A percentile compares a stretch with the other conserved stretches of the same genome.
phyloP scores from a whole-genome alignment of 2,888 invertebrate species.

The Pyrrhosoma nymphula region DNA sequence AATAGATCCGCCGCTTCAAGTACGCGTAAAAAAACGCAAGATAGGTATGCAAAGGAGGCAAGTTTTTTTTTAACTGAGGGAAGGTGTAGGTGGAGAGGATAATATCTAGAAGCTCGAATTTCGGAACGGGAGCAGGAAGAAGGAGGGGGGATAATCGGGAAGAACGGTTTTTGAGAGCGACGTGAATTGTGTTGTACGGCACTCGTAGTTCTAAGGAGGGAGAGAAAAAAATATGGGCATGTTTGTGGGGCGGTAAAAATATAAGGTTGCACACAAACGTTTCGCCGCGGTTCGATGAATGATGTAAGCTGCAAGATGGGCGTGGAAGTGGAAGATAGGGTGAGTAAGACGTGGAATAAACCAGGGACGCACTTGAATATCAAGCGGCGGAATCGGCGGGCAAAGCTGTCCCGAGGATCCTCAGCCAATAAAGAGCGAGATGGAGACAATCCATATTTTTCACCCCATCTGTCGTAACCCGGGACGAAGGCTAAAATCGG shows the following conservation, averaged over 20 bases:
- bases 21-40: background rate
- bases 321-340: background rate
- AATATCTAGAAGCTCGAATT: background rate
- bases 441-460: constrained; percentile 22
- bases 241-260: background rate
- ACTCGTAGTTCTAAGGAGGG: background rate
- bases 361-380: background rate
- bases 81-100: background rate
- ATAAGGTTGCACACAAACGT: background rate
- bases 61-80: background rate
- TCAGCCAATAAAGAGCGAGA: background rate
- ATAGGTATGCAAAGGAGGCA: background rate
- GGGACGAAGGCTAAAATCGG: background rate
- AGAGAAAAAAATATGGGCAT: background rate
- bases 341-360: background rate
- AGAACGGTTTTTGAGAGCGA: background rate
- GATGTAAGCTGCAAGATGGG: background rate
- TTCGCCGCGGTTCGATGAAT: background rate
- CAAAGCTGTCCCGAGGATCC: background rate
- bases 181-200: background rate
- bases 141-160: background rate
- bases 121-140: background rate
- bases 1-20: background rate
- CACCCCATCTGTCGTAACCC: background rate
- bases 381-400: background rate